These are phyloP conservation scores for Eilema griseolum DNA, from an alignment of 2,888 invertebrate genomes.

Conservation along the genomic window DNA sequence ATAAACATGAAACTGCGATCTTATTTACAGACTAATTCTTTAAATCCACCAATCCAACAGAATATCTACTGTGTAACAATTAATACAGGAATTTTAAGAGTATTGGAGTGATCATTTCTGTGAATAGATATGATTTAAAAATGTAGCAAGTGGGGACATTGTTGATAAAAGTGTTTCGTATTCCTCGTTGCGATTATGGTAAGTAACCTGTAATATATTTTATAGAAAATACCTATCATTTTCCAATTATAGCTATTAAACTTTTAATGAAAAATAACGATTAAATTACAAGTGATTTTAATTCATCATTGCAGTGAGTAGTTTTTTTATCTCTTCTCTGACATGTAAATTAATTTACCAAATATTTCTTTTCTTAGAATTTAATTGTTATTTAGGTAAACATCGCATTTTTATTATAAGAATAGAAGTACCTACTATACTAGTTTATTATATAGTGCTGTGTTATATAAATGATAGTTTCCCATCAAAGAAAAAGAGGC, in stretches of 20 bases:
- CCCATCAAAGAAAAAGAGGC: neutral
- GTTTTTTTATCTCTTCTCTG: too few species aligned
- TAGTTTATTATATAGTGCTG: neutral
- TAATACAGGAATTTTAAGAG: neutral
- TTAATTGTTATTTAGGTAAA: too few species aligned
- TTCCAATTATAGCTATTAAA: neutral
- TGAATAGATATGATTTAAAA: constrained; percentile 19
- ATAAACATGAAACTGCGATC: constrained; percentile 79
- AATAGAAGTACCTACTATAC: neutral
- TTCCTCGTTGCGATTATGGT: constrained; percentile 47
- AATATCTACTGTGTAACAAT: neutral
- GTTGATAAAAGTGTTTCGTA: constrained; percentile 22
- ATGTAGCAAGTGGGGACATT: constrained; percentile 37
- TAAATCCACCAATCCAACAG: constrained; percentile 51
- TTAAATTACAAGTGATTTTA: neutral
- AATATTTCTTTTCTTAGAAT: too few species aligned
- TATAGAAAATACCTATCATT: neutral
- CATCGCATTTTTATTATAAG: neutral
- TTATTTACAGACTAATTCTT: constrained; percentile 64
- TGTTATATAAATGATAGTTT: neutral
- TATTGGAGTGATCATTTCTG: constrained; percentile 3
- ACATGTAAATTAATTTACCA: too few species aligned
- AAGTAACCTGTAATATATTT: constrained; percentile 33
- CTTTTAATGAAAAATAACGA: neutral
- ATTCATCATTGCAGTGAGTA: too few species aligned